Conservation (phyloP, 2,888 invertebrate genomes). For the Drosophila maculinotata region DNA sequence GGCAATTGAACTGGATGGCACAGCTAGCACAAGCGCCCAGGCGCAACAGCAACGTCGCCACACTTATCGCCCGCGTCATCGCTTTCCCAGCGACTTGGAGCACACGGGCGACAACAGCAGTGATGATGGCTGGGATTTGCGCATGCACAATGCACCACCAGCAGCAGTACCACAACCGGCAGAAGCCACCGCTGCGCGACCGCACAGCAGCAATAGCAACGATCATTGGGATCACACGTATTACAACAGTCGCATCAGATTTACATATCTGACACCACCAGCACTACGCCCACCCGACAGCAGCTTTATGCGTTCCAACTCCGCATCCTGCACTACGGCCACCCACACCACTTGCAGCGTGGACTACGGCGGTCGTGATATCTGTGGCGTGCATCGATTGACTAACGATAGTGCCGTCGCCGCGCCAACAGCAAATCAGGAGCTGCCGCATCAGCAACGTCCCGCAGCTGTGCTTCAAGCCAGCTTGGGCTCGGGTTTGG, state of each 20-base stretch:
- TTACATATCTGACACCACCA: conserved; percentile 3
- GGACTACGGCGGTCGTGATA: conserved; percentile 57
- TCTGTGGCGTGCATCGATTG: conserved; percentile 56
- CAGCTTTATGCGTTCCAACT: conserved; percentile 36
- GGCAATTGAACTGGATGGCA: conserved; percentile 65
- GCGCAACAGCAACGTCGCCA: conserved; percentile 46
- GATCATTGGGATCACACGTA: conserved; percentile 64
- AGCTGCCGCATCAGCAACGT: conserved; percentile 19
- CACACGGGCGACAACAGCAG: conserved; percentile 61
- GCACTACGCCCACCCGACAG: conserved; percentile 23
- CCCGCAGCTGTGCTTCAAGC: conserved; percentile 33
- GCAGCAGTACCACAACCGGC: conserved; percentile 10
- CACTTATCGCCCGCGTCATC: conserved; percentile 2
- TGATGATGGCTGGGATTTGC: conserved; percentile 73
- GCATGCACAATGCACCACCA: conserved; percentile 48
- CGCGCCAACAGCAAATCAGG: conserved; percentile 20
- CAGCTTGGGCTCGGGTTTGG: conserved; percentile 9
- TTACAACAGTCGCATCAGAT: conserved; percentile 55
- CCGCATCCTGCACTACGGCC: conserved; percentile 67
- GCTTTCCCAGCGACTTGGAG: conserved; percentile 19
- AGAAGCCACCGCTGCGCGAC: conserved; percentile 1
- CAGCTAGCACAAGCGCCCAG: conserved; percentile 76
- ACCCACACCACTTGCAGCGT: conserved; percentile 71
- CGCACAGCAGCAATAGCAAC: conserved; percentile 29
- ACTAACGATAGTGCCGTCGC: conserved; percentile 4